Percentiles rank a stretch among this genome's conserved stretches.
phyloP scores from a whole-genome alignment of 2,888 invertebrate genomes.

The Leucophora obtusa region DNA sequence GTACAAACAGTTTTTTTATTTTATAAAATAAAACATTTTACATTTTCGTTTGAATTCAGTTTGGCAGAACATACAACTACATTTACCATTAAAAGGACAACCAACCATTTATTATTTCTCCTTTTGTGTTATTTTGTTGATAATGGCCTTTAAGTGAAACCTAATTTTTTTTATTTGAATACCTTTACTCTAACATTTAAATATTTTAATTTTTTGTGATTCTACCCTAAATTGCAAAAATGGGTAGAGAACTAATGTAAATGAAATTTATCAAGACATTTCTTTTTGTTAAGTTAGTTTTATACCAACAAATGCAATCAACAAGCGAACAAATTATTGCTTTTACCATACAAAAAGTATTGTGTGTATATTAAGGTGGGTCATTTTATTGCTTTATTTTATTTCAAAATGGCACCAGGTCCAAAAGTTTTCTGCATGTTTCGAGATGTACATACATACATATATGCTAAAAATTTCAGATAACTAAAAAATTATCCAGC shows the following conservation, averaged over 20 bases:
- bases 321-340: background rate
- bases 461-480: too few relatives aligned
- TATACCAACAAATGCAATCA: too few relatives aligned
- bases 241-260: too few relatives aligned
- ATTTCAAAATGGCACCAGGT: too few relatives aligned
- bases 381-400: too few relatives aligned
- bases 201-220: too few relatives aligned
- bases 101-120: background rate
- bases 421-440: too few relatives aligned
- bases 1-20: background rate
- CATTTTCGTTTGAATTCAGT: background rate
- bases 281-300: background rate
- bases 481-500: too few relatives aligned
- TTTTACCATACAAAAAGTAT: background rate
- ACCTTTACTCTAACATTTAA: too few relatives aligned
- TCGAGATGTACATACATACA: too few relatives aligned
- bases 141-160: slow-evolving; percentile 15
- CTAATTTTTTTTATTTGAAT: background rate
- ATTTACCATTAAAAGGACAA: background rate
- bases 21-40: background rate
- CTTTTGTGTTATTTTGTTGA: background rate
- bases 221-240: too few relatives aligned
- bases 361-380: too few relatives aligned
- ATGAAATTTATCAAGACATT: background rate
- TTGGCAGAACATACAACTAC: background rate